phyloP scores from a whole-genome alignment of 2,888 invertebrate genomes.

The Xestia xanthographa region DNA sequence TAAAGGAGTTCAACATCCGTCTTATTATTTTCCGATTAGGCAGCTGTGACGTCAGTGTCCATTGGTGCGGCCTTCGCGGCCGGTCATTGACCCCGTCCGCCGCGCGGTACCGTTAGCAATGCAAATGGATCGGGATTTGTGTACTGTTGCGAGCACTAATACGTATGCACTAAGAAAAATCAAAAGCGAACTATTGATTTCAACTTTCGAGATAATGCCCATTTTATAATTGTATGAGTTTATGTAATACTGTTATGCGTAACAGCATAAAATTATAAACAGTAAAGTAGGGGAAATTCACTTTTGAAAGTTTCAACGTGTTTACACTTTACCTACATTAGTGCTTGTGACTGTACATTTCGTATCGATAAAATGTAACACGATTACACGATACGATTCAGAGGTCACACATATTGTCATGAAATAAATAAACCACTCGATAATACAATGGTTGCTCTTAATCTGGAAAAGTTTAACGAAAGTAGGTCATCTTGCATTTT shows the following conservation, averaged over 20 bases:
- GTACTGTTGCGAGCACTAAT: constrained; percentile 3
- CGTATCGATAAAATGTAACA: constrained; percentile 49
- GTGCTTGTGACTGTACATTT: constrained; percentile 25
- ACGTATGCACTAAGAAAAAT: background rate
- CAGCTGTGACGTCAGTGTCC: constrained; percentile 79
- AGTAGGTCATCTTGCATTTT: constrained; percentile 37
- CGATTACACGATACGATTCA: constrained; percentile 32
- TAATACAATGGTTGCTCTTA: constrained; percentile 21
- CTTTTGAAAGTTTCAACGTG: background rate
- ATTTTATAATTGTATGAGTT: background rate
- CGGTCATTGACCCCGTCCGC: constrained; percentile 77
- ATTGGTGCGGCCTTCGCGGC: constrained; percentile 82
- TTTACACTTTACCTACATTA: no score
- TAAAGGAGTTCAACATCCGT: constrained; percentile 59
- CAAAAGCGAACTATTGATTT: background rate
- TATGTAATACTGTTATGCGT: background rate
- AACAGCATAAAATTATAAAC: background rate
- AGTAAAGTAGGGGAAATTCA: background rate
- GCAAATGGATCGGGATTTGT: constrained; percentile 72
- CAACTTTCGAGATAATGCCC: background rate
- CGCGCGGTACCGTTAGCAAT: constrained; percentile 77
- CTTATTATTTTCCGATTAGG: constrained; percentile 67
- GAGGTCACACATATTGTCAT: constrained; percentile 11
- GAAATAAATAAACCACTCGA: background rate
- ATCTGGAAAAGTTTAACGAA: constrained; percentile 27